Evolutionary conservation across 1,140 invertebrate genomes (phyloP).

Genomic region (Drosophila pandora): DNA sequence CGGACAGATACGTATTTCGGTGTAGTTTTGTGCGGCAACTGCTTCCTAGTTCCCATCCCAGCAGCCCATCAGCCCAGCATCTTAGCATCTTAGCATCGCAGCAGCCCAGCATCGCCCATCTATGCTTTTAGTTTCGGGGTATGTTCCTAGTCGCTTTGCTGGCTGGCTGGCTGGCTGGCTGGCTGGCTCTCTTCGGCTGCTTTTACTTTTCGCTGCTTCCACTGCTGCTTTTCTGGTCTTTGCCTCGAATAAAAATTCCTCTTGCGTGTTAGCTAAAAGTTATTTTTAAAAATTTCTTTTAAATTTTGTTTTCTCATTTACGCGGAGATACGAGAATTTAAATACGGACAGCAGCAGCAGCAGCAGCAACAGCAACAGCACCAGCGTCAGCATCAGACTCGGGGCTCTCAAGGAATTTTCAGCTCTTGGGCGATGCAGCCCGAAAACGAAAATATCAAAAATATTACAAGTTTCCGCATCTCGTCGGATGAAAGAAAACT

Average conservation of each 20-base stretch:
- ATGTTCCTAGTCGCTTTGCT: conserved; percentile 29
- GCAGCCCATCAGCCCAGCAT: not conserved
- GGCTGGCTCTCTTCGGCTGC: conserved; percentile 31
- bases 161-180: not conserved
- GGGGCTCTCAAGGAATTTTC: conserved; percentile 47
- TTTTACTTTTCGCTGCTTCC: conserved; percentile 58
- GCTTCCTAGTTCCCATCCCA: conserved; percentile 35
- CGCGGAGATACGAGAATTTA: conserved; percentile 67
- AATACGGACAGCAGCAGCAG: conserved; percentile 43
- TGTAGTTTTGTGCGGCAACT: conserved; percentile 7
- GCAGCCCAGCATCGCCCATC: conserved; percentile 16
- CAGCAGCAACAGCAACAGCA: conserved; percentile 16
- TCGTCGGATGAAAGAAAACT: conserved; percentile 20
- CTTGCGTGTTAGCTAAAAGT: conserved; percentile 84
- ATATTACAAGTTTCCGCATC: conserved; percentile 43
- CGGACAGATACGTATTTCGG: conserved; percentile 29
- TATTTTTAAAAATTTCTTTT: conserved; percentile 83
- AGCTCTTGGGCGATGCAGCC: conserved; percentile 27
- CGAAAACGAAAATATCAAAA: conserved; percentile 6
- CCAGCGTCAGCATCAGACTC: not conserved
- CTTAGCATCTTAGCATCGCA: not conserved
- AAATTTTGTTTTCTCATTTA: conserved; percentile 65
- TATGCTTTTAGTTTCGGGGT: conserved; percentile 44
- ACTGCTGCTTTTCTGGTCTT: conserved; percentile 48
- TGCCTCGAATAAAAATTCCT: conserved; percentile 82